phyloP scores from a whole-genome alignment of 2,797 vertebrate species.

The Gallinago nigripennis region DNA sequence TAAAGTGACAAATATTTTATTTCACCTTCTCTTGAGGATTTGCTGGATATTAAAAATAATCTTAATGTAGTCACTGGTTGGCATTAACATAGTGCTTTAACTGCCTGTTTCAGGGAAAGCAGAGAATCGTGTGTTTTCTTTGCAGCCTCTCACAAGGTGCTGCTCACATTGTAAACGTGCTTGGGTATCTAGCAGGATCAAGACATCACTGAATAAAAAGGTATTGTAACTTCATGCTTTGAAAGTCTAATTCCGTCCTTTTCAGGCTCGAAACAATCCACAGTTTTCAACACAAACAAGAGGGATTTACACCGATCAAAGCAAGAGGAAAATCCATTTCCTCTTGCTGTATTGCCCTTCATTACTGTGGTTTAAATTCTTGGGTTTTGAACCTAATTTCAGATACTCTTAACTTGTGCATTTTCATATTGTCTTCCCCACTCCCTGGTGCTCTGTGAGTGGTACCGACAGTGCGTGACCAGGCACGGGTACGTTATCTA shows the following conservation, averaged over 20 bases:
- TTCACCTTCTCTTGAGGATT: slow-evolving; percentile 53
- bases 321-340: neutral
- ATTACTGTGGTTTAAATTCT: neutral
- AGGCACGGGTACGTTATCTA: neutral
- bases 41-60: slow-evolving; percentile 58
- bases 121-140: neutral
- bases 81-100: slow-evolving; percentile 6
- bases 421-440: neutral
- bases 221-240: neutral
- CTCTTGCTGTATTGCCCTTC: neutral
- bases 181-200: slow-evolving; percentile 3
- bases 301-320: neutral
- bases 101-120: neutral
- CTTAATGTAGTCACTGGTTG: slow-evolving; percentile 41
- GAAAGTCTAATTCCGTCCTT: slow-evolving; percentile 14
- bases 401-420: neutral
- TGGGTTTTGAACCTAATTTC: neutral
- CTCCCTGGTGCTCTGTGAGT: neutral
- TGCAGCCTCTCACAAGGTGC: neutral
- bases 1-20: slow-evolving; percentile 41
- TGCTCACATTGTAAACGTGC: neutral
- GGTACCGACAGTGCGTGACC: neutral
- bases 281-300: neutral
- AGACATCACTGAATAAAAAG: neutral
- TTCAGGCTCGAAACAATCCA: neutral